These are phyloP conservation scores for Dermatophagoides farinae DNA, from an alignment of 1,140 invertebrate genomes.

Conservation along the genomic window DNA sequence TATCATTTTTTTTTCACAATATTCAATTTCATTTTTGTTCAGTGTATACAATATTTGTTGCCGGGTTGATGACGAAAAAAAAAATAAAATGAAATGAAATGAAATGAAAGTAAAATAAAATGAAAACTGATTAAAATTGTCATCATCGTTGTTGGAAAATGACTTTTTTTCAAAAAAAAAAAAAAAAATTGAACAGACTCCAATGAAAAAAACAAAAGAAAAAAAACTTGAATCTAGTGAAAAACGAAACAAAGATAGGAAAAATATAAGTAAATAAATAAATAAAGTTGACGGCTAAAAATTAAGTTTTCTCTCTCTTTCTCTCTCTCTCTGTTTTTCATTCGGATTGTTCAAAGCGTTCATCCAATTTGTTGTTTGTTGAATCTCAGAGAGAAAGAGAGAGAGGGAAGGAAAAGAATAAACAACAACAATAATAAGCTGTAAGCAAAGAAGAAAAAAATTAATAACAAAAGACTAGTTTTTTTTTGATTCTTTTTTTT, in stretches of 20 bases:
- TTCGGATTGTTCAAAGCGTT: not conserved
- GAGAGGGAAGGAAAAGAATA: too few species aligned
- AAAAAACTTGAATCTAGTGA: not conserved
- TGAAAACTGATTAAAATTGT: not conserved
- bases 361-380: not conserved
- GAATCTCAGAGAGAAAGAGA: too few species aligned
- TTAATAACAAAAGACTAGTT: not conserved
- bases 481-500: not conserved
- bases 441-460: not conserved
- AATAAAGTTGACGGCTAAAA: not conserved
- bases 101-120: not conserved
- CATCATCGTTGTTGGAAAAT: not conserved
- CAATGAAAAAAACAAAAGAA: not conserved
- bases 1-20: too few species aligned
- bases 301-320: not conserved
- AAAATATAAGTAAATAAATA: too few species aligned
- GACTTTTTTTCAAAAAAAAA: not conserved
- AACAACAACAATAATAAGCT: not conserved
- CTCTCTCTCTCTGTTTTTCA: not conserved
- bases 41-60: not conserved
- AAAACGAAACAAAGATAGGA: not conserved
- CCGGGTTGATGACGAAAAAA: not conserved
- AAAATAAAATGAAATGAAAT: not conserved
- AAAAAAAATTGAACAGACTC: not conserved
- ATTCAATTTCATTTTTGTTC: not conserved